Base-by-base conservation (phyloP, 64 coral and sea anemone genomes). In the Catalaphyllia jardinei region DNA sequence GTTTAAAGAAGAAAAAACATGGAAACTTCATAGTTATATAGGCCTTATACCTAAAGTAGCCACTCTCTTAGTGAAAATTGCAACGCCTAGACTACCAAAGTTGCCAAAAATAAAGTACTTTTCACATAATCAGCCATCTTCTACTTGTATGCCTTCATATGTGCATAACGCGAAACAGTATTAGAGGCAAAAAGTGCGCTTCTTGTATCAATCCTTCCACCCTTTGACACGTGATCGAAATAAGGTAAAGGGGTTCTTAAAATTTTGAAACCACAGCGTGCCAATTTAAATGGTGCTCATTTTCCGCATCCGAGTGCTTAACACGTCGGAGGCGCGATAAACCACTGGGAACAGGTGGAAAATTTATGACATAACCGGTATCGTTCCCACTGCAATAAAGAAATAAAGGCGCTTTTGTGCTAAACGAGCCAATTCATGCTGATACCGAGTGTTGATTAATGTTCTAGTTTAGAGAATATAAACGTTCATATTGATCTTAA, bases 401-500 rank as follows among this genome's bases (percentile, higher is more conserved):
- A 15, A 65, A 19, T 31, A 10, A 2, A 51, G 10, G 81, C 16
- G 2, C 35, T 29, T 22, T 67, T 71, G 8, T 38, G 11, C 62
- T 27, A n/a, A 42, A 51, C 12, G 24, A 65, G 22, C 42, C 62
- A 71, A 67, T 50, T 71, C 81, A 46, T 10, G 35, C 81, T 84
- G 62, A 18, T 24, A 60, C 31, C 28, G 16, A 42, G 29, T 22
- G 24, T 71, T 84, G 38, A 84, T 84, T 84, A 69, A 84, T 69
- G 31, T 25, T 25, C 20, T 51, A 4, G 28, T 84, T 71, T n/a
- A 38, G 19, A 9, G n/a, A 49, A 84, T 84, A 51, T 84, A 84
- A 82, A 20, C 30, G 0, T 19, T 29, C 4, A 12, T 84, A 71
- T 67, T n/a, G 9, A 46, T 10, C 6, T 49, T 67, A 24, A 71